A percentile compares a stretch with the other conserved stretches of the same genome.
Conservation (phyloP, 2,888 invertebrate species). For the Acrobasis repandana region DNA sequence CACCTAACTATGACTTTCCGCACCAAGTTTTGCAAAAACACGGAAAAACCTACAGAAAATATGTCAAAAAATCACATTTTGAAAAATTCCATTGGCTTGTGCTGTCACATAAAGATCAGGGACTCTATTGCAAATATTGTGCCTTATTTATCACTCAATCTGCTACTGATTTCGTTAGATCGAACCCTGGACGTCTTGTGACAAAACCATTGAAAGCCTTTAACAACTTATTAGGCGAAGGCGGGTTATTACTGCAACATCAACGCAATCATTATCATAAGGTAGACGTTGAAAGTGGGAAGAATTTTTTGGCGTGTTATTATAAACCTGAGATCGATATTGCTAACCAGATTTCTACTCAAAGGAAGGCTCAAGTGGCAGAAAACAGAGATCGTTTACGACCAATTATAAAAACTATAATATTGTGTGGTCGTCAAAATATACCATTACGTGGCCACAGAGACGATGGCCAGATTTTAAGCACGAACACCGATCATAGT, state of each 20-base stretch:
- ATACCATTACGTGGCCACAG: conserved; percentile 29
- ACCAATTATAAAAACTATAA: conserved; percentile 28
- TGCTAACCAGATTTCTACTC: conserved; percentile 25
- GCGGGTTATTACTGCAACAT: conserved; percentile 23
- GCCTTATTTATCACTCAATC: conserved; percentile 21
- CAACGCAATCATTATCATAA: conserved; percentile 26
- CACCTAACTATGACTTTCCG: conserved; percentile 23
- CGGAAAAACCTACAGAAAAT: conserved; percentile 25
- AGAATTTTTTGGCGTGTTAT: conserved; percentile 24
- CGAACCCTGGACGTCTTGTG: conserved; percentile 25
- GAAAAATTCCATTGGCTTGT: conserved; percentile 31
- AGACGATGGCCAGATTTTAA: conserved; percentile 28
- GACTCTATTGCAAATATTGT: conserved; percentile 31
- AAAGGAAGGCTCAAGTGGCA: conserved; percentile 21
- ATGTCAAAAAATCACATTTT: conserved; percentile 30
- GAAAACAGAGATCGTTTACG: conserved; percentile 28
- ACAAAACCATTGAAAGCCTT: conserved; percentile 28
- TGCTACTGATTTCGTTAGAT: conserved; percentile 9
- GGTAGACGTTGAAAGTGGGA: conserved; percentile 24
- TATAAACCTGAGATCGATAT: conserved; percentile 26
- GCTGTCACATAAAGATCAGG: conserved; percentile 29
- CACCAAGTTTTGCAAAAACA: conserved; percentile 23
- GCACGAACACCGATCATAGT: conserved; percentile 26
- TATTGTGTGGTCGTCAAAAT: conserved; percentile 30
- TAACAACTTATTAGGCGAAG: conserved; percentile 23